phyloP scores from a whole-genome alignment of 2,113 vertebrate species.

The Stercorarius parasiticus region DNA sequence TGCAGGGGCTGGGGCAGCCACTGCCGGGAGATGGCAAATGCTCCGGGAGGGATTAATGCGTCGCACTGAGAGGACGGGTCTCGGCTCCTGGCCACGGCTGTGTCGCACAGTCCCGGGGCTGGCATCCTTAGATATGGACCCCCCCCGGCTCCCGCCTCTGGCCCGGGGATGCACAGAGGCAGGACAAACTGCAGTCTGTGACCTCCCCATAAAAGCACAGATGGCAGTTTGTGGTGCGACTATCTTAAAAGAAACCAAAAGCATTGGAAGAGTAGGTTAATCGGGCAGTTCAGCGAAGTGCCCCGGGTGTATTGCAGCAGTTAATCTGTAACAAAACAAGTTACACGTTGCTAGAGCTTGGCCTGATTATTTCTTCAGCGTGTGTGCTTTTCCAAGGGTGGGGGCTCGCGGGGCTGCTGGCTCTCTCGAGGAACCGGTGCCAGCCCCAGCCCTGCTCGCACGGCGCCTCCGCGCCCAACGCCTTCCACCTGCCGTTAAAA shows the following conservation, averaged over 20 bases:
- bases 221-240: neutral
- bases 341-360: neutral
- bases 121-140: neutral
- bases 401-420: accelerated
- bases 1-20: neutral
- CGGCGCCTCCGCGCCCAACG: accelerated
- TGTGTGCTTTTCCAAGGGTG: neutral
- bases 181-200: neutral
- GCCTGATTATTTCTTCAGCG: neutral
- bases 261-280: neutral
- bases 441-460: neutral
- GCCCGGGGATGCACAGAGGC: neutral
- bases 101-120: too few relatives aligned
- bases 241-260: neutral
- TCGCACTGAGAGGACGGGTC: neutral
- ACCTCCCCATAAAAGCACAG: neutral
- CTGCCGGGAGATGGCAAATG: neutral
- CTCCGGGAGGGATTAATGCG: neutral
- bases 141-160: accelerated
- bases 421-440: neutral
- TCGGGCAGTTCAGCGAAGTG: neutral
- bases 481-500: neutral
- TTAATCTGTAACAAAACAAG: neutral
- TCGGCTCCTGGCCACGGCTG: neutral
- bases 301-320: neutral